Base-by-base conservation (phyloP, 2,797 vertebrate genomes). In the Falco peregrinus region DNA sequence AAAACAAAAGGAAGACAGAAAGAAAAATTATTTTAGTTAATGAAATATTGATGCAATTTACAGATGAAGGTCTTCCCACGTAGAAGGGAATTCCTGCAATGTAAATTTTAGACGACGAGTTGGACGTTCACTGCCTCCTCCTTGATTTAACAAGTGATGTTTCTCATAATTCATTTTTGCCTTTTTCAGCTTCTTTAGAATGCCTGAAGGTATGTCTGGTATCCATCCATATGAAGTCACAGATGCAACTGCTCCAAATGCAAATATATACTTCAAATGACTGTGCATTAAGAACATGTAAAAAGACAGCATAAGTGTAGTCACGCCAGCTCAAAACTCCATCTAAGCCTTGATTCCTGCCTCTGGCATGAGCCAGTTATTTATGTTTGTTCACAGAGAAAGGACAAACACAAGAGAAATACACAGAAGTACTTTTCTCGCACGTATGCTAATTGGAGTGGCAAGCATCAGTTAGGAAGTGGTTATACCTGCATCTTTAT, bases 21-120 rank as follows among this genome's bases (percentile, higher is more conserved):
- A 89, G 80, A 93, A 89, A 89, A 89, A 89, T 81, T 13, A 94
- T 92, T 92, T 93, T 87, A 83, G 95, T 97, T 91, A 95, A 93
- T 93, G 64, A 95, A 91, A 86, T 90, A 93, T 60, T 88, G 90
- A 93, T 87, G 74, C 47, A 89, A 89, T 89, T 92, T 89, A 76
- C 53, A 88, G 69, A 89, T 67, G 92, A 93, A 87, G 43, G 50
- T 50, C 41, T 89, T 90, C 25, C 19, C 47, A 59, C 56, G 91
- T 74, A 79, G 51, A 88, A 77, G 45, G 75, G 59, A 67, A 92
- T 87, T 87, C 68, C 87, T 87, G 59, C 64, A 84, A 68, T 45
- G 16, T 84, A 43, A 84, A 88, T 88, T 45, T 78, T 85, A 60
- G 21, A 54, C 41, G 74, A 91, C 51, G 51, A 79, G 28, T 11